These are phyloP conservation scores for Strigamia transsilvanica DNA, from an alignment of 2,888 invertebrate genomes.

Conservation along the genomic window DNA sequence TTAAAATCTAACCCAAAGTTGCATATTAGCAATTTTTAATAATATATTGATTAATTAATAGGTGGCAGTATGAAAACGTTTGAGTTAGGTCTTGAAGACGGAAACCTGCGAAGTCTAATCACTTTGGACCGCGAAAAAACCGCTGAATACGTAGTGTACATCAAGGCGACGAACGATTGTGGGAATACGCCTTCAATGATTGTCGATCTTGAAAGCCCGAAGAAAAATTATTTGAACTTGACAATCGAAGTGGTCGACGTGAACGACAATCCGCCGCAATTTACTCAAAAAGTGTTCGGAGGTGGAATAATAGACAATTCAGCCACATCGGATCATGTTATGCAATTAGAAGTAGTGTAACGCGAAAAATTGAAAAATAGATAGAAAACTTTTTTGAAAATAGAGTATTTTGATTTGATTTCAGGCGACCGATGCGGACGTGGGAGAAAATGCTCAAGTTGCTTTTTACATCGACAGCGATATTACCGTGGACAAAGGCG, in stretches of 20 bases:
- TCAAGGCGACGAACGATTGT: not conserved
- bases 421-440: not conserved
- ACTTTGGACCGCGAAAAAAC: not conserved
- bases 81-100: not conserved
- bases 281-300: not conserved
- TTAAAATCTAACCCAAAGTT: too few species aligned
- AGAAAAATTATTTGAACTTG: not conserved
- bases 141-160: not conserved
- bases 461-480: not conserved
- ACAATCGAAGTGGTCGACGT: not conserved
- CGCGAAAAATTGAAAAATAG: not conserved
- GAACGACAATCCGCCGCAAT: conserved; percentile 1
- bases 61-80: not conserved
- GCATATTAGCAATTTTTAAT: too few species aligned
- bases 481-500: not conserved
- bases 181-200: not conserved
- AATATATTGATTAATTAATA: not conserved
- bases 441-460: not conserved
- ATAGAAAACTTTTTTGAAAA: not conserved
- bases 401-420: not conserved
- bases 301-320: not conserved
- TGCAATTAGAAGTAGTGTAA: not conserved
- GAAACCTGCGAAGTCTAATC: not conserved
- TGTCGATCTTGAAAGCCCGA: not conserved
- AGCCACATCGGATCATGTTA: not conserved